A percentile compares a stretch with the other conserved stretches of the same genome.
phyloP scores from a whole-genome alignment of 2,888 invertebrate genomes.

The Caenorhabditis sp. region DNA sequence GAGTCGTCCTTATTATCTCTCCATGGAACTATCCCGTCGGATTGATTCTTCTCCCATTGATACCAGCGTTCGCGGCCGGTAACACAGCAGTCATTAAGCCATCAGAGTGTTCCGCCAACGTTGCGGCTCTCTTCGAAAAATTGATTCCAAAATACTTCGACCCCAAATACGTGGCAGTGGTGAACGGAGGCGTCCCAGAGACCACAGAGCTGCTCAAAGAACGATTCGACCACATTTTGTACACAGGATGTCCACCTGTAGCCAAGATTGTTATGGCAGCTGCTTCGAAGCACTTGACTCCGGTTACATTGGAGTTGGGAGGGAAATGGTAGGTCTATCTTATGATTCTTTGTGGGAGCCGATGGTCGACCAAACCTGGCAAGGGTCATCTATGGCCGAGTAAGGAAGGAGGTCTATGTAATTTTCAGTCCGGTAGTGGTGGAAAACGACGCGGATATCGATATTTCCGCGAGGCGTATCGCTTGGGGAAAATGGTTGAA shows the following conservation, averaged over 20 bases:
- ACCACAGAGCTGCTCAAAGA: constrained; percentile 91
- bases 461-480: constrained; percentile 89
- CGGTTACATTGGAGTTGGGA: constrained; percentile 94
- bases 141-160: constrained; percentile 77
- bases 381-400: too few relatives aligned
- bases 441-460: constrained; percentile 89
- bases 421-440: constrained; percentile 91
- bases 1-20: constrained; percentile 90
- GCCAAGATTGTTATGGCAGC: constrained; percentile 93
- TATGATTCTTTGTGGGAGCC: not conserved
- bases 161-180: constrained; percentile 90
- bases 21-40: constrained; percentile 95
- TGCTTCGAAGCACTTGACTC: constrained; percentile 93
- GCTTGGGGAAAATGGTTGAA: constrained; percentile 97
- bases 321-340: constrained; percentile 85
- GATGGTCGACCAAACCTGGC: too few relatives aligned
- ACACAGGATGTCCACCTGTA: constrained; percentile 90
- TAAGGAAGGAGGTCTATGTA: too few relatives aligned
- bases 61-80: constrained; percentile 78
- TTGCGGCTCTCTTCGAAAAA: constrained; percentile 70
- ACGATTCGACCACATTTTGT: constrained; percentile 96
- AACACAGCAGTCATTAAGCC: constrained; percentile 81
- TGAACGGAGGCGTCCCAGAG: constrained; percentile 91
- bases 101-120: constrained; percentile 77
- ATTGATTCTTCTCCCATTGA: constrained; percentile 78